Evolutionary conservation across 2,113 vertebrate species (phyloP).

Genomic region (Geococcyx californianus): DNA sequence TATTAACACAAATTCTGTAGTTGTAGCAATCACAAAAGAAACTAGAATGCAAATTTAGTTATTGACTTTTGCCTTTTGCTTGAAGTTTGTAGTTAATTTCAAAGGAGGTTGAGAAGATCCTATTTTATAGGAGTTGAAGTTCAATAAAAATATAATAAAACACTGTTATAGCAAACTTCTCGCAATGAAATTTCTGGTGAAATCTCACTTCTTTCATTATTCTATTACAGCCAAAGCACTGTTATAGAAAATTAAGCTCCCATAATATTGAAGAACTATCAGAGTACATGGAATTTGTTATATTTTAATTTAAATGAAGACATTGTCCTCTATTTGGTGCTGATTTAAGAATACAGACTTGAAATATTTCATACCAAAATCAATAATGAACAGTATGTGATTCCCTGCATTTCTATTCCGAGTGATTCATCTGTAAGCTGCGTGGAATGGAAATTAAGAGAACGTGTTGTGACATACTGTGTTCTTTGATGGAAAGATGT

Average conservation of each 20-base stretch:
- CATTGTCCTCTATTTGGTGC: not conserved
- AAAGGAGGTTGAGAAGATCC: slow-evolving; percentile 27
- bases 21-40: not conserved
- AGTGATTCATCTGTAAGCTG: not conserved
- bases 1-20: not conserved
- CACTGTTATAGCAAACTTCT: slow-evolving; percentile 20
- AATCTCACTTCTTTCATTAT: slow-evolving; percentile 23
- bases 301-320: slow-evolving; percentile 28
- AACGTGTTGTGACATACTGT: not conserved
- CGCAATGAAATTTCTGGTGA: slow-evolving; percentile 25
- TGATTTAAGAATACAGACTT: slow-evolving; percentile 32
- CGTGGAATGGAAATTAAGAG: not conserved
- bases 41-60: slow-evolving; percentile 11
- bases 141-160: slow-evolving; percentile 50
- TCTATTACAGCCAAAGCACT: not conserved
- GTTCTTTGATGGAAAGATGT: not conserved
- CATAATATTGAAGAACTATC: not conserved
- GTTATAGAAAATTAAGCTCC: not conserved
- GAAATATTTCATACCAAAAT: slow-evolving; percentile 38
- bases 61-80: slow-evolving; percentile 52
- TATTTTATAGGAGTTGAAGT: slow-evolving; percentile 24
- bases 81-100: slow-evolving; percentile 35
- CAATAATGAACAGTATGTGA: slow-evolving; percentile 25
- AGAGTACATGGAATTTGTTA: not conserved
- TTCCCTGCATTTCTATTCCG: slow-evolving; percentile 12